A percentile compares a stretch with the other conserved stretches of the same genome.
These are phyloP conservation scores for Lymantria dispar DNA, from an alignment of 2,888 invertebrate genomes.

Conservation along the genomic window DNA sequence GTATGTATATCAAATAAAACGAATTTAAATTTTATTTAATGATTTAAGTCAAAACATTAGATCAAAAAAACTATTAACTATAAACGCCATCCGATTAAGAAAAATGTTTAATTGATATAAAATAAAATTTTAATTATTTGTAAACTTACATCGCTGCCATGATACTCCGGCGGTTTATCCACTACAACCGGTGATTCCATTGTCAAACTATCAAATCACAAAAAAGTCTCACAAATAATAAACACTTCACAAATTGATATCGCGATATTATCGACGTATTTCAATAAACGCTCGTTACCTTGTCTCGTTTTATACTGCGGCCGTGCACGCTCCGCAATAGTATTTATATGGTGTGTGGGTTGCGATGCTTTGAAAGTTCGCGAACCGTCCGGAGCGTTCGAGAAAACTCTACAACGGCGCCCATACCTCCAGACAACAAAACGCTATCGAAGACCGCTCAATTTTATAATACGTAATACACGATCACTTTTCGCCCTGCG, in stretches of 20 bases:
- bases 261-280: conserved; percentile 39
- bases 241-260: conserved; percentile 56
- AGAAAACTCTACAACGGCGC: conserved; percentile 26
- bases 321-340: conserved; percentile 39
- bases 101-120: too few relatives aligned
- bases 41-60: too few relatives aligned
- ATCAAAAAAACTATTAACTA: neutral
- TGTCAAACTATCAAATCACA: conserved; percentile 50
- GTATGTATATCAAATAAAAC: too few relatives aligned
- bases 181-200: conserved; percentile 85
- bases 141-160: conserved; percentile 78
- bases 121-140: conserved; percentile 1
- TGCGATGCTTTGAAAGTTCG: conserved; percentile 52
- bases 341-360: conserved; percentile 64
- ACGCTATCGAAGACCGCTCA: conserved; percentile 1
- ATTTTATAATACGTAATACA: conserved; percentile 14
- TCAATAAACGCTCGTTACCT: conserved; percentile 45
- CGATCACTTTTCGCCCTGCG: conserved; percentile 17
- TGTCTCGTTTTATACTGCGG: conserved; percentile 63
- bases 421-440: conserved; percentile 14
- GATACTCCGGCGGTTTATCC: conserved; percentile 83
- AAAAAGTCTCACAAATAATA: conserved; percentile 63
- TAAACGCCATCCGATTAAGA: neutral
- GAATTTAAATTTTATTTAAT: too few relatives aligned
- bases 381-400: conserved; percentile 47